phyloP scores from a whole-genome alignment of 2,888 invertebrate genomes.

The Ischnura elegans region DNA sequence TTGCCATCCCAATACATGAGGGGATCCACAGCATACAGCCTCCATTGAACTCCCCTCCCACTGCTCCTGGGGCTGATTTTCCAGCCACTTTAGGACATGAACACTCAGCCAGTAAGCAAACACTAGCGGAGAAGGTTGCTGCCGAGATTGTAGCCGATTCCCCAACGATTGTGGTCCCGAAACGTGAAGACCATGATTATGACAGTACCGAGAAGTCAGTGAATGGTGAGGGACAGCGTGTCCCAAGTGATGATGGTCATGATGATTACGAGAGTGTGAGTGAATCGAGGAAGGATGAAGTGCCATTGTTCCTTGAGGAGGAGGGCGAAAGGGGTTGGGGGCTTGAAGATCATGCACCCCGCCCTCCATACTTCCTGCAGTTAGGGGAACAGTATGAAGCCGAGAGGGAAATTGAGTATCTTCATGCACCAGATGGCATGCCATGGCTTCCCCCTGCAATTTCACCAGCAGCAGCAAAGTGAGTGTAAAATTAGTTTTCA shows the following conservation, averaged over 20 bases:
- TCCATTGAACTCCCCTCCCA: slow-evolving; percentile 24
- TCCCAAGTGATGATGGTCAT: not conserved
- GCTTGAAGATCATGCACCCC: slow-evolving; percentile 31
- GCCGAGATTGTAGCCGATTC: not conserved
- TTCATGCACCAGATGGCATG: slow-evolving; percentile 36
- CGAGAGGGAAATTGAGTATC: slow-evolving; percentile 31
- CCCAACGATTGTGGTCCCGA: not conserved
- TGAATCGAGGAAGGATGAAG: not conserved
- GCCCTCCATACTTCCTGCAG: slow-evolving; percentile 45
- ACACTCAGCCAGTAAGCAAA: not conserved
- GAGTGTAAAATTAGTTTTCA: not conserved
- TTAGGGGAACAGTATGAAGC: slow-evolving; percentile 33
- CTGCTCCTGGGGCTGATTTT: not conserved
- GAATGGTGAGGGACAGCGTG: not conserved
- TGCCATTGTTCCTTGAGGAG: slow-evolving; percentile 30
- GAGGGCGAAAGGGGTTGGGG: slow-evolving; percentile 57
- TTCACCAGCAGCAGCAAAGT: slow-evolving; percentile 4
- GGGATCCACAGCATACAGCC: slow-evolving; percentile 31
- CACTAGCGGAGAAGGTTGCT: slow-evolving; percentile 18
- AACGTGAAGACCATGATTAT: not conserved
- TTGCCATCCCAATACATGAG: slow-evolving; percentile 22
- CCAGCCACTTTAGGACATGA: not conserved
- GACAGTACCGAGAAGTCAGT: slow-evolving; percentile 19
- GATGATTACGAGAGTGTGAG: slow-evolving; percentile 18
- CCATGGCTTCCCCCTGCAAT: slow-evolving; percentile 22